Evolutionary conservation across 2,113 vertebrate genomes (phyloP).

Genomic region (Setophaga coronata): DNA sequence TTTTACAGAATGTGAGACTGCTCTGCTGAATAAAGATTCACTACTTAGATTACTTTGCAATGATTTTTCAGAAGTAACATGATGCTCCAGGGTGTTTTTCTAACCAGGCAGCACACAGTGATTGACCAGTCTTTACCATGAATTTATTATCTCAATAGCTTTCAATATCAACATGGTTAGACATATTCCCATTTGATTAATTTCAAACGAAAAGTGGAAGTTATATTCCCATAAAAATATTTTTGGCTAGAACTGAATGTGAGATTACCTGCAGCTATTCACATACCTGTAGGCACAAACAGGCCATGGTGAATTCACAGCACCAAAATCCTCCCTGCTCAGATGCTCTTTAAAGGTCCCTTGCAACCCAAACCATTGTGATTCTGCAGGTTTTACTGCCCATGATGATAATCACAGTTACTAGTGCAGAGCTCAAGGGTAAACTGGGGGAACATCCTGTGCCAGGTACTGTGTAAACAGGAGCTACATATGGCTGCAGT

Average conservation of each 20-base stretch:
- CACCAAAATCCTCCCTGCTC: not conserved
- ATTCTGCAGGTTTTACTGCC: not conserved
- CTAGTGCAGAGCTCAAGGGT: not conserved
- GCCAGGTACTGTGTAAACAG: not conserved
- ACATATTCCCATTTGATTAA: not conserved
- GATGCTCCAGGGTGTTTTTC: not conserved
- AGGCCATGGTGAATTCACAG: not conserved
- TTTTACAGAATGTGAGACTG: not conserved
- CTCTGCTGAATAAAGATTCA: not conserved
- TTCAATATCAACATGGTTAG: not conserved
- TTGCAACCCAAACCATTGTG: not conserved
- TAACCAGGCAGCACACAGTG: not conserved
- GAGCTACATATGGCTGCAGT: not conserved
- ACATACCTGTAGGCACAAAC: not conserved
- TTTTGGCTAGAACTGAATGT: not conserved
- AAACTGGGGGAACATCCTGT: not conserved
- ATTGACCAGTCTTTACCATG: not conserved
- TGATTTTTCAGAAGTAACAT: not conserved
- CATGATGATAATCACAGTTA: rapidly evolving
- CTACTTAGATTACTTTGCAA: not conserved
- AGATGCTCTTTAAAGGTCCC: not conserved
- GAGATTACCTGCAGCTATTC: not conserved
- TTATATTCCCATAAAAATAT: not conserved
- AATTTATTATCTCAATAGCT: not conserved
- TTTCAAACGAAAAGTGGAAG: not conserved